Evolutionary conservation across 2,797 vertebrate genomes (phyloP), one percentile per base, ranked within the genome.

Genomic region (Xyrichtys novacula): DNA sequence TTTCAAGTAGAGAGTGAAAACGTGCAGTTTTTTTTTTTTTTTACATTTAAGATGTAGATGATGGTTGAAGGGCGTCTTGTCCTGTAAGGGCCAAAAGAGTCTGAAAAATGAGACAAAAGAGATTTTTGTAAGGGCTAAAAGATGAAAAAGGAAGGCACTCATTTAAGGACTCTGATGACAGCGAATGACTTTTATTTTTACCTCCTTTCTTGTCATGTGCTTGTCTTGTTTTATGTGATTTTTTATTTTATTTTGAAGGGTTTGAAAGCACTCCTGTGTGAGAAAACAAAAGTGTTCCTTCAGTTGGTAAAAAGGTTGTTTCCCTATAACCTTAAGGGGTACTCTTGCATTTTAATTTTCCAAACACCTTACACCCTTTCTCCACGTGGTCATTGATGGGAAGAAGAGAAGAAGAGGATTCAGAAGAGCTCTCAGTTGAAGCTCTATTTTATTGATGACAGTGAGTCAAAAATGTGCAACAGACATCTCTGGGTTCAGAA

Each of bases 181-280:
- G 34, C 61, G 63, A 82, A 64, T 68, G 8, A 52, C 47, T 43
- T 81, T 72, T 46, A 29, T 53, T 72, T 78, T 84, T 80, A 83
- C 83, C 63, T 76, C 72, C 39, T 65, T n/a, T 66, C 25, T 54
- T 48, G 39, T 68, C 52, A 66, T 46, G 16, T 53, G 65, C 7
- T 75, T 76, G 39, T 63, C 56, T 64, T 48, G 36, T 67, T 72
- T 70, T 59, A 36, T 70, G 54, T 76, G 53, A 67, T 34, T 40
- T 16, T n/a, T 63, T 82, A 74, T 68, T 54, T 76, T 34, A 34
- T 34, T 82, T 81, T 65, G 42, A 81, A 85, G 68, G 75, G 76
- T 71, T 79, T 49, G 54, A 63, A 79, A 83, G 52, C 76, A 82
- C 78, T 85, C 76, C 39, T 52, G 49, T 60, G 34, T 73, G 50